Base-by-base conservation (phyloP, 37 sponge, comb jelly and placozoan genomes). In the Beroe forskalii region DNA sequence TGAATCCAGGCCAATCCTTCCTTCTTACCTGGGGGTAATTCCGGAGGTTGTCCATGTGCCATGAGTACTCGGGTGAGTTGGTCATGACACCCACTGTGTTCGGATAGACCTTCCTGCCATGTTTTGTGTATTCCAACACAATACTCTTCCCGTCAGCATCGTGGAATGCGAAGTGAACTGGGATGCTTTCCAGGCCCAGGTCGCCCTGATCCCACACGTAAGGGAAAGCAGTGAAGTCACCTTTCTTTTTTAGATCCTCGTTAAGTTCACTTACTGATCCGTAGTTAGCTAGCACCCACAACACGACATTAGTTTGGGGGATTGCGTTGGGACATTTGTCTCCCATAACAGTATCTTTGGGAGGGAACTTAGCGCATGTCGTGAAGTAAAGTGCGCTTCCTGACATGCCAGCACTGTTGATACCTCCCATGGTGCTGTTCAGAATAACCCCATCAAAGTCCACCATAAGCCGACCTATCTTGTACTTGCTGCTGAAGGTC, bases 361-460 rank as follows among this genome's bases (percentile, higher is more conserved):
- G 19, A 6, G 28, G 27, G 72, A 69, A 69, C 14, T 36, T 28
- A 19, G 72, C 72, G 36, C 32, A 36, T 17, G 4, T 37, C 1
- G 72, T 69, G 19, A 69, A 69, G 72, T 69, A 69, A 32, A 69
- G 72, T 17, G 72, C 32, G 38, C 72, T 69, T 33, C 33, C 72
- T 1, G 38, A 28, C 9, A 69, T 1, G 20, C 72, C 72, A 33
- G 35, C 72, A 35, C 38, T 35, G 39, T 69, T 69, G 38, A 69
- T 69, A 33, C 72, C 72, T 36, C 72, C 72, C 38, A 69, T 33
- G 2, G 38, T 69, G 1, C 37, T 69, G 72, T 69, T 69, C 1
- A 37, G 37, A 33, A 33, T 33, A 2, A 2, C 4, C 1, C 38
- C 38, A 17, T 69, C 38, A 17, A 69, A 69, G 19, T 32, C 27